Base-by-base conservation (phyloP, 2,797 vertebrate genomes). In the Danio jaintianensis region DNA sequence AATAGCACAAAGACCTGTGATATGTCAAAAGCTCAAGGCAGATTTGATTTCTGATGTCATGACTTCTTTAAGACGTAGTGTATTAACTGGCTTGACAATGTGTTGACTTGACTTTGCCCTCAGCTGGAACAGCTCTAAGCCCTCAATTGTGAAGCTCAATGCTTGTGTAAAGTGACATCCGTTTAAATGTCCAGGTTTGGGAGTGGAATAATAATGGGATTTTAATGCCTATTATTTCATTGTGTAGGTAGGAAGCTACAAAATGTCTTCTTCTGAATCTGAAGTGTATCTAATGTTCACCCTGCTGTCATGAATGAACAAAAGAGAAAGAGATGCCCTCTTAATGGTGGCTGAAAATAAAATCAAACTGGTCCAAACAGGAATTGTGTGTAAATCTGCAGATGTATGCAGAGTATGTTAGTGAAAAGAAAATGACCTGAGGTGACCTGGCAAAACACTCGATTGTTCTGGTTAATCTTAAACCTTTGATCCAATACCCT, bases 381-480 rank as follows among this genome's bases (percentile, higher is more conserved):
- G 13, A 64, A 12, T 64, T 18, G 9, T 9, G 15, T 13, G 9
- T 4, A n/a, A 40, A 2, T 20, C 52, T 58, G 10, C 55, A 58
- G 55, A 16, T 18, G 20, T 53, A 10, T n/a, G 16, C 22, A 12
- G 11, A 67, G 29, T 29, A 29, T 29, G 29, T 29, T 29, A 29
- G 29, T 1, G 1, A 29, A 29, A 29, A 29, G 29, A 29, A 29
- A 29, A 3, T 29, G 29, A 29, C 29, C 29, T 29, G 29, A 55
- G 50, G 50, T n/a, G 70, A 47, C 42, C 70, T 71, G 77, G 62
- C 13, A 47, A 45, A 73, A 6, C 18, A 71, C 36, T 42, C 43
- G 71, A 36, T 6, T 36, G 42, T 16, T 73, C 71, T 59, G 53
- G 70, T 43, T 73, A 59, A 59, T 73, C 71, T 47, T 59, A 36